Percentiles rank a stretch among this genome's conserved stretches.
Evolutionary conservation across 2,113 vertebrate species (phyloP).

Genomic region (Strix aluco): DNA sequence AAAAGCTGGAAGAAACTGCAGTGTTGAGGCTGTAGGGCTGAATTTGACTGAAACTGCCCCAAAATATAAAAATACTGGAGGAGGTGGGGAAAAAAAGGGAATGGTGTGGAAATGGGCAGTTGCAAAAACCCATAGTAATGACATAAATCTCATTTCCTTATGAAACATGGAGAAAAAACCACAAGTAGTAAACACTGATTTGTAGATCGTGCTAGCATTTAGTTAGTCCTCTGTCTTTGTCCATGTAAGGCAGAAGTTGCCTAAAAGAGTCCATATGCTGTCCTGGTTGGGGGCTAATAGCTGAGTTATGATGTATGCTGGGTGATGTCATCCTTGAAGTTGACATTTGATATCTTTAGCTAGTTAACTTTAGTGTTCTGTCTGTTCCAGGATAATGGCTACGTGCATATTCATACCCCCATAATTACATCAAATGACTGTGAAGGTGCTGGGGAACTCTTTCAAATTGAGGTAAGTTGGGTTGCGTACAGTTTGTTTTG

Average conservation of each 20-base stretch:
- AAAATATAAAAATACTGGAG: background rate
- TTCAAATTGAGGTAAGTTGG: constrained; percentile 85
- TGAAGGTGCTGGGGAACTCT: constrained; percentile 94
- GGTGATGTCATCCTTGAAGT: background rate
- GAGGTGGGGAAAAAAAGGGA: background rate
- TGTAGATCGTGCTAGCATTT: background rate
- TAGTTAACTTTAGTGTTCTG: background rate
- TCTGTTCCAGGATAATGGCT: constrained; percentile 82
- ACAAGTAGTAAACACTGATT: background rate
- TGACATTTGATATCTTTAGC: background rate
- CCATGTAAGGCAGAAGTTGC: background rate
- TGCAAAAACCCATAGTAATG: background rate
- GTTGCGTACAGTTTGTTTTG: background rate
- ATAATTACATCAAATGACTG: constrained; percentile 98
- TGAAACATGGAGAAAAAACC: background rate
- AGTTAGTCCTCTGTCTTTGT: background rate
- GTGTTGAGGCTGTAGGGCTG: background rate
- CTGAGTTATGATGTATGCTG: background rate
- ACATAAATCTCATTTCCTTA: background rate
- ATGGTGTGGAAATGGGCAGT: background rate
- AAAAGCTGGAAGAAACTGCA: background rate
- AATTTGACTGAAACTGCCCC: background rate
- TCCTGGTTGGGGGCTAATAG: background rate
- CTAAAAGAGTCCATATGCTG: background rate
- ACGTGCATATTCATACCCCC: constrained; percentile 92